Base-by-base conservation (phyloP, 2,113 vertebrate species). In the Xerus inauris region DNA sequence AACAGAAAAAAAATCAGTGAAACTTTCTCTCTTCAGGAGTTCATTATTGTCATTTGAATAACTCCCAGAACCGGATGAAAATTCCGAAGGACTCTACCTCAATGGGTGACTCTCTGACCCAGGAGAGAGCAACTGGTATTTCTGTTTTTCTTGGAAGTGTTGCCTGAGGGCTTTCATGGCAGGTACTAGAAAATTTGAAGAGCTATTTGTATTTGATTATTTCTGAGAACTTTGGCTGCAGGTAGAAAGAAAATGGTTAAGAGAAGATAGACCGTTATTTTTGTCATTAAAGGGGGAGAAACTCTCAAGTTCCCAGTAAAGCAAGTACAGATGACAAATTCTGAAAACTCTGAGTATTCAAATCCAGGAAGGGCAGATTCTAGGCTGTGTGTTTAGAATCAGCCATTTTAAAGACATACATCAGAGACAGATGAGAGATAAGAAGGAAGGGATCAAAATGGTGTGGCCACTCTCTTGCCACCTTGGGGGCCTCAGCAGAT, bases 191-290 rank as follows among this genome's bases (percentile, higher is more conserved):
- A 72, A 80, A 71, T 85, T 13, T 89, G 94, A 97, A 97, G 87
- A 65, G 80, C 82, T 65, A 84, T 95, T 95, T 87, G 24, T 80
- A 67, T 87, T 95, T 94, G 91, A 83, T 97, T 96, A 91, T 96
- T 95, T 96, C 97, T 95, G 86, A 96, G 91, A 95, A 92, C 16
- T 84, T 82, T 77, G 88, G 80, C 65, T 89, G 11, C 26, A 57
- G 42, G 81, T 28, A 51, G 87, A 92, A 95, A 84, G 51, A 89
- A 94, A 94, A 73, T 42, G 73, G 75, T 42, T 69, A 87, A 49
- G 77, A 38, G 35, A 85, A 16, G 59, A 84, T 24, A 89, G 93
- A 57, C 1, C 75, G 84, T 91, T 80, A 84, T 77, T 89, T 86
- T 86, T 89, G 64, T 69, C 59, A 81, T 80, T 96, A 87, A 89